These are phyloP conservation scores for Dyspetes luteomarginatus DNA, from an alignment of 2,888 invertebrate genomes.

Conservation along the genomic window DNA sequence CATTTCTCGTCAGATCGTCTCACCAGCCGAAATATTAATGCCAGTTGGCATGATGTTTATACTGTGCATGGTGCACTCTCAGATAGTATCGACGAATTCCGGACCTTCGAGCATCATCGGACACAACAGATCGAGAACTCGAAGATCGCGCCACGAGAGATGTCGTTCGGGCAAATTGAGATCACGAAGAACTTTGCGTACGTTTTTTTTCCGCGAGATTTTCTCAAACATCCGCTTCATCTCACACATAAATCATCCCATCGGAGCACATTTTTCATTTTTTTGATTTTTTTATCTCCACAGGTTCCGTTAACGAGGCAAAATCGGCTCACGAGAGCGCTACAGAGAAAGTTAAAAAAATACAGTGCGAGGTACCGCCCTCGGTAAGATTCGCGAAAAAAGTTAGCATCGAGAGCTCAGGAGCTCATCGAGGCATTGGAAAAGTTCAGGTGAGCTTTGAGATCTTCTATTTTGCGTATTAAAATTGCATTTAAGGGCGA, in stretches of 20 bases:
- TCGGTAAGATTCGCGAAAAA: constrained; percentile 81
- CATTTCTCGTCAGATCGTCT: constrained; percentile 84
- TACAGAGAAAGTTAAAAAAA: constrained; percentile 71
- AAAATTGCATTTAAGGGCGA: not conserved
- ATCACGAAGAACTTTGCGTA: constrained; percentile 75
- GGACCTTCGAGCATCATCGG: constrained; percentile 72
- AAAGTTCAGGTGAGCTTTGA: constrained; percentile 57
- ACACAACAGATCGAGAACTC: constrained; percentile 74
- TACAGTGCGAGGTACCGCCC: constrained; percentile 73
- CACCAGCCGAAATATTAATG: constrained; percentile 88
- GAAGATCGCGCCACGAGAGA: constrained; percentile 76
- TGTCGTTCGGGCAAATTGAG: constrained; percentile 78
- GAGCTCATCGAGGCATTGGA: too few relatives aligned
- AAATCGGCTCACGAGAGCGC: constrained; percentile 74
- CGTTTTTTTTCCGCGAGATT: constrained; percentile 54
- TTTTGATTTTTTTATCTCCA: constrained; percentile 2
- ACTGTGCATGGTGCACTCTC: constrained; percentile 91
- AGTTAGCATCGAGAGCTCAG: constrained; percentile 76
- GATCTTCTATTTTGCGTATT: not conserved
- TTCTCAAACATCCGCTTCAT: not conserved
- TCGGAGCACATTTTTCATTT: too few relatives aligned
- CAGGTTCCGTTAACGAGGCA: constrained; percentile 74
- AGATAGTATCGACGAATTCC: constrained; percentile 90
- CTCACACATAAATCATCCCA: too few relatives aligned
- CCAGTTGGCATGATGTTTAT: constrained; percentile 90